These are phyloP conservation scores for Cancer borealis DNA, from an alignment of 2,888 invertebrate genomes.

Conservation along the genomic window DNA sequence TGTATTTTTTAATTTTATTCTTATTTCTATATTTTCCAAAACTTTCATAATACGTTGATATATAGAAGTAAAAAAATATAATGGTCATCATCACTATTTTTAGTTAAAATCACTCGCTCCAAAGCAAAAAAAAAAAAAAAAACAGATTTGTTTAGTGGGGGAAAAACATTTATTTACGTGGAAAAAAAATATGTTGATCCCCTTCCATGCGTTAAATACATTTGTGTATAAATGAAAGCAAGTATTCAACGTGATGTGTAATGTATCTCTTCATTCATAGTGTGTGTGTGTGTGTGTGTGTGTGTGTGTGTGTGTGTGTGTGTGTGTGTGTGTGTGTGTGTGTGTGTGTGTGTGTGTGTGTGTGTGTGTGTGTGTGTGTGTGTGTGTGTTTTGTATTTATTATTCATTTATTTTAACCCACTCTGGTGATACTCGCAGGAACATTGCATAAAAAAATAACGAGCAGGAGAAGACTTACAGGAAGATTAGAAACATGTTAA, in stretches of 20 bases:
- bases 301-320: no score
- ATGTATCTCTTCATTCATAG: background rate
- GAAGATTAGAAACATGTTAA: background rate
- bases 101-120: background rate
- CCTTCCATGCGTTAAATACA: background rate
- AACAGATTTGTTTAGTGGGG: background rate
- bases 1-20: no score
- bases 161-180: background rate
- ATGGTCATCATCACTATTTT: background rate
- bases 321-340: no score
- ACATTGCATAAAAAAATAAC: background rate
- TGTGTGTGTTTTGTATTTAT: no score
- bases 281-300: constrained; percentile 21
- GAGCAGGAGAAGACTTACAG: background rate
- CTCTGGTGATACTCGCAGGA: background rate
- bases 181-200: background rate
- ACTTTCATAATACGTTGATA: no score
- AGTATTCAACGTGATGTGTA: background rate
- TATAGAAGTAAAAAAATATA: no score
- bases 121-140: no score
- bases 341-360: no score
- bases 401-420: background rate
- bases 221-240: background rate
- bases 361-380: no score
- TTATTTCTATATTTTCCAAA: no score